Evolutionary conservation across 2,797 vertebrate species (phyloP), one percentile per base, ranked within the genome.

Genomic region (Corythornis leucogaster): DNA sequence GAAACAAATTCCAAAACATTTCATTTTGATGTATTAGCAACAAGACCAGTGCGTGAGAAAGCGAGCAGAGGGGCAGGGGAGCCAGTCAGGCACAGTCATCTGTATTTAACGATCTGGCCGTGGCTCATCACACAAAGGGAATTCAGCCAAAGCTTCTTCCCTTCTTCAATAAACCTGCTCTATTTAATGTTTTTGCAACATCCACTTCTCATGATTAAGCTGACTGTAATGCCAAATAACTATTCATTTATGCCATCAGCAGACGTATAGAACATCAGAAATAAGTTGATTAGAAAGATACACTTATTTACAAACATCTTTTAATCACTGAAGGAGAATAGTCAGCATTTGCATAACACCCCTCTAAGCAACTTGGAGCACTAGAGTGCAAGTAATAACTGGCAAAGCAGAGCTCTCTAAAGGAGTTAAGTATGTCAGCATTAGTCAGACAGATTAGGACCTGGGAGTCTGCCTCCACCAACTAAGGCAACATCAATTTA

Each of bases 231-330:
- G 75, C 46, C 83, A 94, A 91, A 20, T 86, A 92, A 89, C 45
- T 76, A 94, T 91, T 94, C 46, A 92, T 93, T 90, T 91, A 89
- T 87, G 88, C 81, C 84, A 94, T 83, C 86, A 83, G 78, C 75
- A 93, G 84, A 82, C 62, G 70, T 82, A 50, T 3, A 26, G 71
- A 91, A 89, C 87, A 90, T 53, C 74, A 91, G 64, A 91, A 95
- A 81, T 90, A 90, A 87, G 87, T 45, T 93, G 91, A 94, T 94
- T 93, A 92, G 66, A 45, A 93, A 83, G 70, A 84, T 31, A 84
- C 4, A 54, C n/a, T 82, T 96, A 95, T 96, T 95, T 96, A 90
- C 95, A 96, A 94, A 95, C 90, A 96, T 63, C 46, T 93, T 92
- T 78, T 96, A 93, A 95, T 92, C 90, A 94, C 79, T 40, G 51